Conservation (phyloP, 2,888 invertebrate species). For the Abrostola triplasia region DNA sequence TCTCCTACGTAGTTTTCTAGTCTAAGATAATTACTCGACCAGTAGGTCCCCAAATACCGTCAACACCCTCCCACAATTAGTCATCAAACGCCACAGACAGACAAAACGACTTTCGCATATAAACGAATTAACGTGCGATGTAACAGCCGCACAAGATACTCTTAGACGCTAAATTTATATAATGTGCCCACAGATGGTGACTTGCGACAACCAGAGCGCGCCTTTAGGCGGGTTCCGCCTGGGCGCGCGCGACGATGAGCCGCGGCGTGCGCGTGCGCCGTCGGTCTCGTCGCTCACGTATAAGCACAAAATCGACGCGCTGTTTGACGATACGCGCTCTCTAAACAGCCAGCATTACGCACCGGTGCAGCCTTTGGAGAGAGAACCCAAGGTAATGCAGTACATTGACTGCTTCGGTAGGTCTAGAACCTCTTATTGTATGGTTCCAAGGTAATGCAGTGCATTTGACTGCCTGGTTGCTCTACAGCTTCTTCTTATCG, state of each 20-base stretch:
- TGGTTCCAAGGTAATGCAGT: background rate
- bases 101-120: too few relatives aligned
- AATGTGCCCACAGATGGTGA: constrained; percentile 78
- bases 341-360: constrained; percentile 81
- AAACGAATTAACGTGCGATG: too few relatives aligned
- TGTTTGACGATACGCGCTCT: constrained; percentile 93
- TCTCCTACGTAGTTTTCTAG: too few relatives aligned
- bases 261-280: constrained; percentile 77
- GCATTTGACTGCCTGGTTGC: too few relatives aligned
- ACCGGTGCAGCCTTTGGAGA: constrained; percentile 64
- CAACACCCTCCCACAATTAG: too few relatives aligned
- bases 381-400: constrained; percentile 74
- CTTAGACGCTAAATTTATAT: background rate
- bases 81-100: too few relatives aligned
- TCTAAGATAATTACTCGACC: too few relatives aligned
- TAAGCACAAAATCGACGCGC: constrained; percentile 95
- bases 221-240: constrained; percentile 81
- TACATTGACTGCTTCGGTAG: too few relatives aligned
- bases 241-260: constrained; percentile 79
- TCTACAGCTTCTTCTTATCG: too few relatives aligned
- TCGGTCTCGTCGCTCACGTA: constrained; percentile 90
- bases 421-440: background rate
- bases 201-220: constrained; percentile 79
- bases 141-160: too few relatives aligned
- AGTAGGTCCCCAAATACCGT: too few relatives aligned